A percentile compares a stretch with the other conserved stretches of the same genome.
These are phyloP conservation scores for Phocoena sinus DNA, from an alignment of 2,113 vertebrate species.

Conservation along the genomic window DNA sequence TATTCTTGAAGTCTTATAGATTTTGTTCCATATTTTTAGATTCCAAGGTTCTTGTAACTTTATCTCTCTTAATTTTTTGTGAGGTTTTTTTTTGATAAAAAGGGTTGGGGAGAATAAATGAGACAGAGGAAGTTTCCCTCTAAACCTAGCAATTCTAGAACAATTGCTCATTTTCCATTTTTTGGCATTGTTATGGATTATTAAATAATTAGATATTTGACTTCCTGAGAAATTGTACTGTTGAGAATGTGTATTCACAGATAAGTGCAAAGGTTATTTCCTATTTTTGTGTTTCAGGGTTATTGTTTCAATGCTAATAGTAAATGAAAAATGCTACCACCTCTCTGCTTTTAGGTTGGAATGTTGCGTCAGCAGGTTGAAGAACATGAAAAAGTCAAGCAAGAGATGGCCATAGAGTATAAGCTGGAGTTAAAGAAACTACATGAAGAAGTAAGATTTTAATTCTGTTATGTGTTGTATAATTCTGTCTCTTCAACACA, in stretches of 20 bases:
- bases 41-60: slow-evolving; percentile 16
- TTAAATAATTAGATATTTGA: slow-evolving; percentile 17
- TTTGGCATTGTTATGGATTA: background rate
- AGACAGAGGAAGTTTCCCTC: background rate
- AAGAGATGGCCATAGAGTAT: slow-evolving; percentile 85
- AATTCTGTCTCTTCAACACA: background rate
- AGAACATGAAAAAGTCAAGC: slow-evolving; percentile 81
- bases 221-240: background rate
- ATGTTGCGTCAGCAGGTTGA: slow-evolving; percentile 84
- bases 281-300: background rate
- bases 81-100: background rate
- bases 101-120: background rate
- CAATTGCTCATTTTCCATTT: background rate
- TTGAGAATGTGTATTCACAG: background rate
- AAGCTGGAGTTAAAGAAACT: slow-evolving; percentile 90
- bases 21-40: background rate
- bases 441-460: slow-evolving; percentile 86
- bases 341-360: slow-evolving; percentile 79
- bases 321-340: slow-evolving; percentile 8
- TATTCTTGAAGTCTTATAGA: background rate
- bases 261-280: background rate
- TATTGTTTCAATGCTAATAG: slow-evolving; percentile 36
- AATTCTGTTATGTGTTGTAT: background rate
- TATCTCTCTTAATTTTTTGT: background rate
- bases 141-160: slow-evolving; percentile 26